phyloP scores from a whole-genome alignment of 1,140 invertebrate genomes.

The Belonocnema kinseyi region DNA sequence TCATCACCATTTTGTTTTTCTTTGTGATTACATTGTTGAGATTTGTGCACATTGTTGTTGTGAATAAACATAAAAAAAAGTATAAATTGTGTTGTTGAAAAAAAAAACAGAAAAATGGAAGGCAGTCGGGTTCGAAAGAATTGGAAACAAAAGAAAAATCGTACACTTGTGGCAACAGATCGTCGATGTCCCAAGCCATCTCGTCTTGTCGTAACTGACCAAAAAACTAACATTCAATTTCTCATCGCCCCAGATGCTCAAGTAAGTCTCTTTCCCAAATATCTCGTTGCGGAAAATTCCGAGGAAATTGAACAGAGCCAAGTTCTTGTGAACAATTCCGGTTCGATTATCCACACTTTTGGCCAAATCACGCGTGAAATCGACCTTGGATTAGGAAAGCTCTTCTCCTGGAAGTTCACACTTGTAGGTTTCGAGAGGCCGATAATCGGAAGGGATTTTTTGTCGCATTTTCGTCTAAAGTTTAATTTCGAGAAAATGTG shows the following conservation, averaged over 20 bases:
- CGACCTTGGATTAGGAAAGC: background rate
- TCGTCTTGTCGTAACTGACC: background rate
- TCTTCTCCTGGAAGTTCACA: background rate
- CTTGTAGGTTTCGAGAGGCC: background rate
- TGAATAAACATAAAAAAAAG: no score
- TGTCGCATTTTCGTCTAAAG: background rate
- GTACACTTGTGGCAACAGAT: no score
- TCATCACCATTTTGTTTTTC: no score
- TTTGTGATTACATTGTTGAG: no score
- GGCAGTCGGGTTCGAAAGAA: no score
- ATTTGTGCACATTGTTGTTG: no score
- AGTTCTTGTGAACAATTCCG: background rate
- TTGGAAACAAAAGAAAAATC: no score
- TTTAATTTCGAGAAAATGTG: constrained; percentile 1
- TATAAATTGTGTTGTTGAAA: no score
- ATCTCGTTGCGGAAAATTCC: no score
- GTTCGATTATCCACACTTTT: background rate
- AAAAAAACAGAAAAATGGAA: no score
- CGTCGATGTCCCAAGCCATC: background rate
- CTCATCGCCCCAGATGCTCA: background rate
- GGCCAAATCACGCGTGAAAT: background rate
- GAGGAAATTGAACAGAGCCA: background rate
- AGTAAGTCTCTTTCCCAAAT: constrained; percentile 10
- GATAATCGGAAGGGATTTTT: constrained; percentile 1
- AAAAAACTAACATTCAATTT: background rate